phyloP scores from a whole-genome alignment of 2,888 invertebrate genomes.

The Molorchus minor region DNA sequence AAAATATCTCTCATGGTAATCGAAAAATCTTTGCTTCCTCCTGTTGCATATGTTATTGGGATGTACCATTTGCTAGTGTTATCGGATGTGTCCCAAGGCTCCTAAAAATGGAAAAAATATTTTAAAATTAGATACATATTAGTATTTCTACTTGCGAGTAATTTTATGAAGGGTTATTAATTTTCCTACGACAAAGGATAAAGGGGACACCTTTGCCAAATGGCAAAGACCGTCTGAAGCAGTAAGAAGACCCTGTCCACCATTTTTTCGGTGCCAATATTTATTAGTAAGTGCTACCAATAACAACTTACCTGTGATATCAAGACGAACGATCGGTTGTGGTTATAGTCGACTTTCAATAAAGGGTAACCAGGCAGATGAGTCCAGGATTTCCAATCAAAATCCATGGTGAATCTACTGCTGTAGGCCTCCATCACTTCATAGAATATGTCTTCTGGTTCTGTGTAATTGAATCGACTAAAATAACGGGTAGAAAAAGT shows the following conservation, averaged over 20 bases:
- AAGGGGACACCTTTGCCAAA: too few relatives aligned
- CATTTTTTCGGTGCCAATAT: too few relatives aligned
- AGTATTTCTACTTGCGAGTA: too few relatives aligned
- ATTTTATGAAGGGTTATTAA: too few relatives aligned
- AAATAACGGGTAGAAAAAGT: too few relatives aligned
- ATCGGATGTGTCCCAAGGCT: not conserved
- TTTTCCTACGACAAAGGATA: too few relatives aligned
- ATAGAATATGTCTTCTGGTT: not conserved
- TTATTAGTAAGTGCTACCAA: too few relatives aligned
- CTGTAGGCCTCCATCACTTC: not conserved
- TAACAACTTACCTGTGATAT: not conserved
- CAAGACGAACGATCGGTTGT: not conserved
- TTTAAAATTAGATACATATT: too few relatives aligned
- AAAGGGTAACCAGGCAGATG: not conserved
- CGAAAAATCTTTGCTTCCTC: conserved; percentile 38
- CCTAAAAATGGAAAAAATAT: too few relatives aligned
- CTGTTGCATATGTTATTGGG: conserved; percentile 65
- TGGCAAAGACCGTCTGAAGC: too few relatives aligned
- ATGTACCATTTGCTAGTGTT: conserved; percentile 60
- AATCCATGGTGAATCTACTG: not conserved
- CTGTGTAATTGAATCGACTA: not conserved
- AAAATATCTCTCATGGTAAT: not conserved
- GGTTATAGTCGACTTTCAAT: not conserved
- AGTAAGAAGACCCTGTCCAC: too few relatives aligned
- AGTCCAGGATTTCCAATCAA: not conserved